Percentiles rank a stretch among this genome's conserved stretches.
phyloP scores from a whole-genome alignment of 2,888 invertebrate species.

The Lepidochrysops patricia region DNA sequence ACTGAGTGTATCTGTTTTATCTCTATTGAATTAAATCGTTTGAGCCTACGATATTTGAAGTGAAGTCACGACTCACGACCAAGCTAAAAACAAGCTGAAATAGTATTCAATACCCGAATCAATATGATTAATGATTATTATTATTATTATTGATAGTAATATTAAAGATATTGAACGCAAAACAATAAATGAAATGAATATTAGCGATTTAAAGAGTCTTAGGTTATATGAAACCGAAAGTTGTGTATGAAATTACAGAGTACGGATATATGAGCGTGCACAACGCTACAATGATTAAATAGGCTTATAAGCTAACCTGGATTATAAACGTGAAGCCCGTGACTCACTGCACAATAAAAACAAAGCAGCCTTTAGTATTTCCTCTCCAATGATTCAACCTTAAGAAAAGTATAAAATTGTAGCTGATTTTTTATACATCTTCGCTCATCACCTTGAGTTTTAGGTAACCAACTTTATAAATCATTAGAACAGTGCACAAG shows the following conservation, averaged over 20 bases:
- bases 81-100: background rate
- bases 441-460: background rate
- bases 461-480: background rate
- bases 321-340: conserved; percentile 27
- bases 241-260: conserved; percentile 13
- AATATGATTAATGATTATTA: too few relatives aligned
- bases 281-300: conserved; percentile 28
- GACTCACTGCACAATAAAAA: conserved; percentile 36
- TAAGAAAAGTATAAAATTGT: background rate
- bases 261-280: conserved; percentile 18
- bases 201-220: background rate
- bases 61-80: background rate
- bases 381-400: conserved; percentile 30
- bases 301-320: conserved; percentile 39
- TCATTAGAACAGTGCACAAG: background rate
- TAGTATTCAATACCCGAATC: background rate
- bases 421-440: background rate
- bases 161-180: background rate
- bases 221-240: conserved; percentile 25
- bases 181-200: background rate
- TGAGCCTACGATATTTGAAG: background rate
- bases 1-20: background rate
- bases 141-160: too few relatives aligned
- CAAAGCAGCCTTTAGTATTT: conserved; percentile 33
- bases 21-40: background rate